Evolutionary conservation across 2,797 vertebrate species (phyloP).

Genomic region (Cephalopachus bancanus): DNA sequence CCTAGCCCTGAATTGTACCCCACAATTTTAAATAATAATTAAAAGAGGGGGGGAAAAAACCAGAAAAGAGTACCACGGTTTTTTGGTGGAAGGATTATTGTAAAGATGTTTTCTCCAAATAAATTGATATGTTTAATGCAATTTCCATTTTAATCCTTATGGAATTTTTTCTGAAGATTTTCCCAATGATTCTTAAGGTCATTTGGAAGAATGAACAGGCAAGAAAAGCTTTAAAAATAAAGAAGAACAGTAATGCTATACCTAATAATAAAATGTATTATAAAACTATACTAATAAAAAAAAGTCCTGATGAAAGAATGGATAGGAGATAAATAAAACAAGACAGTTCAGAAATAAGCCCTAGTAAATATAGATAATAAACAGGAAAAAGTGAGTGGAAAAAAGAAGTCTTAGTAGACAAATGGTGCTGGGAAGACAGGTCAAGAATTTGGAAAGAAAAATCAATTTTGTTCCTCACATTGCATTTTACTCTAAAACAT

Average conservation of each 20-base stretch:
- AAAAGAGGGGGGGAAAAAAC: neutral
- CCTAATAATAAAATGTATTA: slow-evolving; percentile 25
- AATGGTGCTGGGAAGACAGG: neutral
- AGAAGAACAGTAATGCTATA: neutral
- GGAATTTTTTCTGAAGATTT: slow-evolving; percentile 2
- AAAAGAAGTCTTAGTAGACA: neutral
- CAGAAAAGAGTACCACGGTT: neutral
- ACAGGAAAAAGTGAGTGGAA: neutral
- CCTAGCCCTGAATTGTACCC: no score
- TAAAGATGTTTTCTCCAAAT: slow-evolving; percentile 24
- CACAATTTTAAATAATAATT: no score
- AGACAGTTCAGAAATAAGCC: neutral
- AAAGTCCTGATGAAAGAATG: neutral
- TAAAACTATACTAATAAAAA: neutral
- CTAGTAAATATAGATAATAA: neutral
- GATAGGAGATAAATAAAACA: slow-evolving; percentile 30
- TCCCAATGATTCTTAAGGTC: neutral
- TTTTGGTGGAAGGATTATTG: neutral
- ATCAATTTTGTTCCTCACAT: slow-evolving; percentile 17
- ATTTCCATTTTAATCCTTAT: slow-evolving; percentile 43
- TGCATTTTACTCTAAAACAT: slow-evolving; percentile 46
- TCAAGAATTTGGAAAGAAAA: slow-evolving; percentile 59
- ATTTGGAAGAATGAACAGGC: slow-evolving; percentile 45
- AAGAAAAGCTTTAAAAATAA: slow-evolving; percentile 61
- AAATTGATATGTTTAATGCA: neutral